Evolutionary conservation across 2,113 vertebrate species (phyloP).

Genomic region (Struthidea cinerea): DNA sequence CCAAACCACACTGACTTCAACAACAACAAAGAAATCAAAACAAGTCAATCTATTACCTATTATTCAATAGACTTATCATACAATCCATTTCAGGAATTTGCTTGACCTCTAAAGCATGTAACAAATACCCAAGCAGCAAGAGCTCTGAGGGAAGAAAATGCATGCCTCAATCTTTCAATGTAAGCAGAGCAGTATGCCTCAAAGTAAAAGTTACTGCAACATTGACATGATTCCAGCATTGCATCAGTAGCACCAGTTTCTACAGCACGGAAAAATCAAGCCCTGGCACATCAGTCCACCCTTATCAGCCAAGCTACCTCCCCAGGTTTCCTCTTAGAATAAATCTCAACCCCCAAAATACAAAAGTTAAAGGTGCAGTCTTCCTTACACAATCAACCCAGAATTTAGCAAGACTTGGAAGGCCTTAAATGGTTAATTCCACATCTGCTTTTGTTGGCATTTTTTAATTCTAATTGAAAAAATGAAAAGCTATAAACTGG

Average conservation of each 20-base stretch:
- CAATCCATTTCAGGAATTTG: neutral
- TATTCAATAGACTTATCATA: neutral
- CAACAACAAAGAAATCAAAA: neutral
- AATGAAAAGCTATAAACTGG: neutral
- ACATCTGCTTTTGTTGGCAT: neutral
- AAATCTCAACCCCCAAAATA: neutral
- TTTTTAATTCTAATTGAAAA: neutral
- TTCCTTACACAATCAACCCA: neutral
- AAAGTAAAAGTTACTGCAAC: neutral
- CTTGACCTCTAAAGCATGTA: neutral
- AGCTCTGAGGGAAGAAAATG: neutral
- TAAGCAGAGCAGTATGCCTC: neutral
- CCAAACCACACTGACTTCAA: neutral
- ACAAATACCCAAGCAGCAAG: neutral
- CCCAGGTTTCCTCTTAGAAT: neutral
- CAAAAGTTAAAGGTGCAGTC: neutral
- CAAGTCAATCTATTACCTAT: neutral
- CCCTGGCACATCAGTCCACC: neutral
- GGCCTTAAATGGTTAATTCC: neutral
- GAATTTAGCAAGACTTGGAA: neutral
- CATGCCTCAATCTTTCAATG: neutral
- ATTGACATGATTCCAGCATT: neutral
- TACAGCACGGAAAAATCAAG: neutral
- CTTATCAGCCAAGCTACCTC: neutral
- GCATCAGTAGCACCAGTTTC: neutral